These are phyloP conservation scores for Salvator merianae DNA, from an alignment of 2,113 vertebrate species.

Conservation along the genomic window DNA sequence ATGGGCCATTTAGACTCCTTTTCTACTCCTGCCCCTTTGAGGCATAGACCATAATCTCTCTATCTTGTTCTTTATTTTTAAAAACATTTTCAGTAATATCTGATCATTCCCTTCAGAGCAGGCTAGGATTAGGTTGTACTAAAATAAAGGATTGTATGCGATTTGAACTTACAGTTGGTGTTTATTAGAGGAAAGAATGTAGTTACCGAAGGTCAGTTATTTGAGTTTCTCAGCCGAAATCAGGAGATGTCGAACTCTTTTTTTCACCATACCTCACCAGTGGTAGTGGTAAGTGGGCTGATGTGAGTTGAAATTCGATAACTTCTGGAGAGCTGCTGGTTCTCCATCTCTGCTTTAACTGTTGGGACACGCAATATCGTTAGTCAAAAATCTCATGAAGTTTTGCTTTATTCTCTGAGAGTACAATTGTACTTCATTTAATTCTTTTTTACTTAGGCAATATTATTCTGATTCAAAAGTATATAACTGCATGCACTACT, in stretches of 20 bases:
- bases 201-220: neutral
- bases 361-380: neutral
- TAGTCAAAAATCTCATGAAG: neutral
- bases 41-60: too few species aligned
- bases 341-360: neutral
- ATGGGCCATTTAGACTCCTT: too few species aligned
- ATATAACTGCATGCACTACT: neutral
- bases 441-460: neutral
- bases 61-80: too few species aligned
- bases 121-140: neutral
- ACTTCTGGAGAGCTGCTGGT: neutral
- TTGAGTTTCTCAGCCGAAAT: neutral
- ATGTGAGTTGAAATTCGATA: neutral
- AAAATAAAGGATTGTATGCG: neutral
- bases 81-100: neutral
- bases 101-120: neutral
- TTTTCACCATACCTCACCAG: neutral
- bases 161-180: neutral
- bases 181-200: neutral
- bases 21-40: too few species aligned
- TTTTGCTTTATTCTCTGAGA: neutral
- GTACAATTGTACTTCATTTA: neutral
- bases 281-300: neutral
- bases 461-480: neutral
- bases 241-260: neutral